Evolutionary conservation across 2,797 vertebrate genomes (phyloP), one percentile per base, ranked within the genome.

Genomic region (Jordanella pulchra): DNA sequence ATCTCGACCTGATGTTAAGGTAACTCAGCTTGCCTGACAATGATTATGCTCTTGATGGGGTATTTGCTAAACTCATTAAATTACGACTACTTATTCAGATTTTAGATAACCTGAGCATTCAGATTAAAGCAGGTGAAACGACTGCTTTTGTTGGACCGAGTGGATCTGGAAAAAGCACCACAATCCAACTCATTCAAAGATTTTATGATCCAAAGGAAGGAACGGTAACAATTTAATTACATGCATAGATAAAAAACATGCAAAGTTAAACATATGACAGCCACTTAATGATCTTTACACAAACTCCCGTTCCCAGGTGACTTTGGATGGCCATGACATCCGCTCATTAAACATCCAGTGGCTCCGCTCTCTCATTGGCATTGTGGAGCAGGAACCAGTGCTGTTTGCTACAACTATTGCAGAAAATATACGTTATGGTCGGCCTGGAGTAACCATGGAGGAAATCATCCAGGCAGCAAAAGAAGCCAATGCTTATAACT

Each of bases 1-100:
- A 54, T 97, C 97, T 65, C 95, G 97, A 73, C 96, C 96, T 45
- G 97, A 98, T 0, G 91, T 98, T 42, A 96, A 96, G 96, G 98
- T 99, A 82, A 3, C 25, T 53, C 35, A 50, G n/a, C 50, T 32
- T 4, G 23, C 39, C 1, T 28, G 27, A 0, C 4, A 54, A 64
- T 53, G 48, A 0, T 77, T 25, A 0, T 71, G 14, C 58, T 14
- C 1, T 17, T 47, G 25, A 55, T 18, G 55, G 23, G 68, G 15
- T 48, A 67, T 30, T 64, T 72, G 7, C 69, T 13, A 0, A 47
- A 35, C 39, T 56, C 2, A 60, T 48, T 1, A 48, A 70, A 55
- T 44, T 17, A 28, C 1, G 45, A 10, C 7, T 51, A 3, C 35
- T n/a, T 68, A 55, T 78, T 50, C 79, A 96, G 95, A 95, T 94